Evolutionary conservation across 2,797 vertebrate genomes (phyloP).

Genomic region (Triplophysa yarkandensis): DNA sequence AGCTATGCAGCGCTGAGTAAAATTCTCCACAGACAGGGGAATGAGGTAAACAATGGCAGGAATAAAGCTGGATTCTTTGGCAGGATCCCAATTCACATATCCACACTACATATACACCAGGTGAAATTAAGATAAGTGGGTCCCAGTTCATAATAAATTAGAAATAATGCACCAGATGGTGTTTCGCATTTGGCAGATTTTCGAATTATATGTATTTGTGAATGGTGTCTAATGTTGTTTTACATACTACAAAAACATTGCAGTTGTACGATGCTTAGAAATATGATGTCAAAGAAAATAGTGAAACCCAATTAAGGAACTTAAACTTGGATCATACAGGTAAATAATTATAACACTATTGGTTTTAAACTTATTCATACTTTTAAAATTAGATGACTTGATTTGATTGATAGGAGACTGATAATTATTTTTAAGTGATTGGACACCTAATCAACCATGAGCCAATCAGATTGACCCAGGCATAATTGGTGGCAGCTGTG

Average conservation of each 20-base stretch:
- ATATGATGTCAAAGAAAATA: not conserved
- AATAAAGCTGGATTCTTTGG: conserved; percentile 2
- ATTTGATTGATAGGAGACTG: too few species aligned
- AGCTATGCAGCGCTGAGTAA: conserved; percentile 8
- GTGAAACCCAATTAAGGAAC: too few species aligned
- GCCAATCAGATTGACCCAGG: not conserved
- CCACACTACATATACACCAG: not conserved
- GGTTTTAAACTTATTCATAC: too few species aligned
- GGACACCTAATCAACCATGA: not conserved
- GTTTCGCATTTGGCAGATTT: not conserved
- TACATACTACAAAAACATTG: not conserved
- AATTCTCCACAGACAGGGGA: conserved; percentile 21
- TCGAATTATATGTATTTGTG: not conserved
- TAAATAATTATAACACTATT: too few species aligned
- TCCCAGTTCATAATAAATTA: not conserved
- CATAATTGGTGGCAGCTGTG: not conserved
- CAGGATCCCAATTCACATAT: not conserved
- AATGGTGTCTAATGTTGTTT: not conserved
- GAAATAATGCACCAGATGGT: not conserved
- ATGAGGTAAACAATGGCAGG: not conserved
- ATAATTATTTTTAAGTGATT: not conserved
- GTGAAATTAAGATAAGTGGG: not conserved
- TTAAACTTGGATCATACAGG: too few species aligned
- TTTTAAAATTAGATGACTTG: too few species aligned
- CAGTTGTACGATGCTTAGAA: not conserved